These are phyloP conservation scores for Rhinogobius similis DNA, from an alignment of 2,113 vertebrate species.

Conservation along the genomic window DNA sequence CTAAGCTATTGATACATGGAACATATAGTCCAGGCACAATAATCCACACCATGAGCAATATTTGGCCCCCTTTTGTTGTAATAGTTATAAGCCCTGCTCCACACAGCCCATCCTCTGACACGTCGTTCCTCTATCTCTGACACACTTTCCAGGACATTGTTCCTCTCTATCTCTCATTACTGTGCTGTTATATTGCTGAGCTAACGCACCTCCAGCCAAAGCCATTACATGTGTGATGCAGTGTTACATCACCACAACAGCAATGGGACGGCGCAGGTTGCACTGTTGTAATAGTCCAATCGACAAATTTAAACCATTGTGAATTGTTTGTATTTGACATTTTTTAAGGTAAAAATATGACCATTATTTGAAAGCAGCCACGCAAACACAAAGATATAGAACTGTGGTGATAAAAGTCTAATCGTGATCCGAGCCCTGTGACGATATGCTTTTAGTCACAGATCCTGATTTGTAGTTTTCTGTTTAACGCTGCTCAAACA, in stretches of 20 bases:
- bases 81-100: constrained; percentile 41
- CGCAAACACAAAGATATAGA: background rate
- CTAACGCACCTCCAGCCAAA: constrained; percentile 8
- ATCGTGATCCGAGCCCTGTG: too few relatives aligned
- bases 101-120: constrained; percentile 33
- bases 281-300: constrained; percentile 5
- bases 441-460: too few relatives aligned
- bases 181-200: constrained; percentile 17
- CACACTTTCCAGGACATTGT: background rate
- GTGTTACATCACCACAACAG: constrained; percentile 16
- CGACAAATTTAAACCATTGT: background rate
- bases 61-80: constrained; percentile 14
- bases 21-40: constrained; percentile 12
- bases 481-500: too few relatives aligned
- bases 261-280: constrained; percentile 5
- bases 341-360: background rate
- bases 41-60: constrained; percentile 11
- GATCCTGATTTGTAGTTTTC: too few relatives aligned
- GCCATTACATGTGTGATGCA: constrained; percentile 20
- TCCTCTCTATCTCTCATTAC: constrained; percentile 17
- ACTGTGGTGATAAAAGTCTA: background rate
- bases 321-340: constrained; percentile 12
- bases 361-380: constrained; percentile 7
- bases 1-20: background rate
- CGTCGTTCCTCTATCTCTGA: constrained; percentile 16